phyloP scores from a whole-genome alignment of 1,140 invertebrate species.

The Dendroctonus ponderosae region DNA sequence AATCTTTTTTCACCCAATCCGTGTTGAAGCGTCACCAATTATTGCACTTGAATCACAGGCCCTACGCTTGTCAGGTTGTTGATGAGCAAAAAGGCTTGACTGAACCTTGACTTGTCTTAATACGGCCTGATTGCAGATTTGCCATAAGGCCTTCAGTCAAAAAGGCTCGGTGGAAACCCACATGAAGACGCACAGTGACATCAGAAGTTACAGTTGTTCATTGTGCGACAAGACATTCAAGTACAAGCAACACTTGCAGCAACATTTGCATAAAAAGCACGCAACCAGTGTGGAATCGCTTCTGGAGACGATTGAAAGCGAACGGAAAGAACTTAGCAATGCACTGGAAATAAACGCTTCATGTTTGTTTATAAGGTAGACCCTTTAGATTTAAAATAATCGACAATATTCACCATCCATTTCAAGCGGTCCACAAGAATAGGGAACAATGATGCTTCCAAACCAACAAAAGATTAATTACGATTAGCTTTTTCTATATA shows the following conservation, averaged over 20 bases:
- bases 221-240: slow-evolving; percentile 22
- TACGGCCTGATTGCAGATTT: slow-evolving; percentile 16
- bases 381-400: too few species aligned
- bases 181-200: slow-evolving; percentile 23
- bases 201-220: slow-evolving; percentile 21
- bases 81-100: background rate
- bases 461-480: too few species aligned
- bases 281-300: too few species aligned
- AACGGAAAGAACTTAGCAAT: too few species aligned
- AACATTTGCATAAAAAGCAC: slow-evolving; percentile 13
- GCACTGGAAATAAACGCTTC: too few species aligned
- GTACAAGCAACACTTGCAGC: slow-evolving; percentile 22
- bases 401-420: too few species aligned
- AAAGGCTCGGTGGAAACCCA: slow-evolving; percentile 19
- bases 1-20: slow-evolving; percentile 12
- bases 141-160: slow-evolving; percentile 20
- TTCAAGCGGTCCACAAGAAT: too few species aligned
- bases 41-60: slow-evolving; percentile 12
- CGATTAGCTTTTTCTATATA: too few species aligned
- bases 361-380: too few species aligned
- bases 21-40: slow-evolving; percentile 15
- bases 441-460: too few species aligned
- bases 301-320: too few species aligned
- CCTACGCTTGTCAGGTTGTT: slow-evolving; percentile 23
- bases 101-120: background rate